Percentiles rank a stretch among this genome's conserved stretches.
Evolutionary conservation across 2,888 invertebrate genomes (phyloP).

Genomic region (Lathronympha strigana): DNA sequence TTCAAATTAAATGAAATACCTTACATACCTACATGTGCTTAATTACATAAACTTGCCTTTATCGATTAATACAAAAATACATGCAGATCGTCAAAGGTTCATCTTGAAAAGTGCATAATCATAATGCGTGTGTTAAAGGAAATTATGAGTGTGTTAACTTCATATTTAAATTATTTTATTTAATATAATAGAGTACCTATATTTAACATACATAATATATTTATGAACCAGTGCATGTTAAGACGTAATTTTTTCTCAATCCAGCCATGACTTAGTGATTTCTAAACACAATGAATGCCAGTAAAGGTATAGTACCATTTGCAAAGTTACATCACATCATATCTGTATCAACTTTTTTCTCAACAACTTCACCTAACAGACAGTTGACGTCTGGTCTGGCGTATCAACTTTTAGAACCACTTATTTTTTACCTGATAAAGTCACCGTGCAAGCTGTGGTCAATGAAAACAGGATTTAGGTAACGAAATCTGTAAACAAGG

Average conservation of each 20-base stretch:
- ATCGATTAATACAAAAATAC: too few species aligned
- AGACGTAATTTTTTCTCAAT: background rate
- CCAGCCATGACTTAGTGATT: background rate
- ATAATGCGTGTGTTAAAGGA: too few species aligned
- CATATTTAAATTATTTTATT: too few species aligned
- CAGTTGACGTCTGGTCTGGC: background rate
- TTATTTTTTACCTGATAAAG: constrained; percentile 11
- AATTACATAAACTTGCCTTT: background rate
- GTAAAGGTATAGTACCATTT: background rate
- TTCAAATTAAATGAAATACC: constrained; percentile 1
- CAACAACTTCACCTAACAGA: background rate
- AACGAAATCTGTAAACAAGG: background rate
- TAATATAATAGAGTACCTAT: too few species aligned
- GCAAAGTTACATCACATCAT: background rate
- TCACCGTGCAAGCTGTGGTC: constrained; percentile 11
- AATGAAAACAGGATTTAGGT: constrained; percentile 3
- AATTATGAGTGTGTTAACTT: too few species aligned
- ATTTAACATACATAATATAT: too few species aligned
- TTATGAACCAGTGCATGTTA: too few species aligned
- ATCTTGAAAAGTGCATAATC: too few species aligned
- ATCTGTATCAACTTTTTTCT: constrained; percentile 2
- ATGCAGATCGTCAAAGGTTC: too few species aligned
- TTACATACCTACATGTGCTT: background rate
- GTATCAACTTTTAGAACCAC: constrained; percentile 12
- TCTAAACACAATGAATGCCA: background rate